These are phyloP conservation scores for Oxyura jamaicensis DNA, from an alignment of 2,113 vertebrate genomes.

Conservation along the genomic window DNA sequence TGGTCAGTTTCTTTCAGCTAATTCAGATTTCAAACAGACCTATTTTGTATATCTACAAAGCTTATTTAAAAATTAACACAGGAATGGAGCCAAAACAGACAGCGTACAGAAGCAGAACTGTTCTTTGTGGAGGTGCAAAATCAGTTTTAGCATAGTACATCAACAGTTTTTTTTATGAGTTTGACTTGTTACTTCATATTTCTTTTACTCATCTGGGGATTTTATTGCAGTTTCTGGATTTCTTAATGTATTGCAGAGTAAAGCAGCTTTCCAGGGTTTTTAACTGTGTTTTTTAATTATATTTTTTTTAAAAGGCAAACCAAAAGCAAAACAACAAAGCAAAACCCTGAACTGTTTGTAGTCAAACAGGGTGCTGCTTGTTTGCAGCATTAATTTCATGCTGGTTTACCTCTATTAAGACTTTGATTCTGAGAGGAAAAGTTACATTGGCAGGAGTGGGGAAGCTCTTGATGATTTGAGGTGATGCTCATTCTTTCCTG, in stretches of 20 bases:
- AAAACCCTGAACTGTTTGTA: background rate
- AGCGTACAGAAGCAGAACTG: background rate
- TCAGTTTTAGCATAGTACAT: background rate
- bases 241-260: background rate
- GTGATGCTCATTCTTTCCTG: background rate
- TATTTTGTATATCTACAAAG: background rate
- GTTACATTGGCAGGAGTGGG: background rate
- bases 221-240: background rate
- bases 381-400: background rate
- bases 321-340: background rate
- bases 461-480: background rate
- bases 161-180: background rate
- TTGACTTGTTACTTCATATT: background rate
- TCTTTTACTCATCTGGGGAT: background rate
- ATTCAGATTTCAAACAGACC: background rate
- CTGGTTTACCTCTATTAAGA: background rate
- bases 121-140: background rate
- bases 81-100: background rate
- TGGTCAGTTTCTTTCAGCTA: background rate
- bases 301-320: background rate
- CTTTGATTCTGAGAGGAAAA: background rate
- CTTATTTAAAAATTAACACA: background rate
- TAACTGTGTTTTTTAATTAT: background rate
- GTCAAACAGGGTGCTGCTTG: background rate
- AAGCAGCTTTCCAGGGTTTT: background rate